Conservation (phyloP, 1,140 invertebrate genomes). For the Ooceraea biroi region DNA sequence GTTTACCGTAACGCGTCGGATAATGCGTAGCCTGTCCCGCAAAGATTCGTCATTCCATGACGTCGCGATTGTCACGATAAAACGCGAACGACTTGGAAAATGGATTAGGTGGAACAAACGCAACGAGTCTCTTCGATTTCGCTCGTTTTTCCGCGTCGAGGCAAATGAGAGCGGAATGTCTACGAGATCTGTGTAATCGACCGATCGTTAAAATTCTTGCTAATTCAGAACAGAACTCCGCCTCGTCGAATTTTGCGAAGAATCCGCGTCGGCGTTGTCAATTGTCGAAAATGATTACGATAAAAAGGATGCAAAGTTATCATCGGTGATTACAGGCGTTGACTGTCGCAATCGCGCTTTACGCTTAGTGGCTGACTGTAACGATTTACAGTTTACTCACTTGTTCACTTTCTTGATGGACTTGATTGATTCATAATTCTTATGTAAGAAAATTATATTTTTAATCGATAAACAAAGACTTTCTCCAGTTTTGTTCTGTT, state of each 20-base stretch:
- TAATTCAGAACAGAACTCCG: constrained; percentile 32
- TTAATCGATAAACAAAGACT: background rate
- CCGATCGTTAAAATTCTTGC: background rate
- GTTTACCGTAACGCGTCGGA: background rate
- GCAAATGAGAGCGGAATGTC: background rate
- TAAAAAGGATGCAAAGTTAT: constrained; percentile 12
- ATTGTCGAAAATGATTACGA: background rate
- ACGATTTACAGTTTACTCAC: no score
- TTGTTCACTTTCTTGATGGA: no score
- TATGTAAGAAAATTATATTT: constrained; percentile 32
- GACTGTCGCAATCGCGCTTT: background rate
- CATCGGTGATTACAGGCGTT: background rate
- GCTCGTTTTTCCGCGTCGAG: background rate
- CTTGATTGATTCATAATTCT: no score
- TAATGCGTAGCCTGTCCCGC: background rate
- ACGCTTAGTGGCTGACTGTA: background rate
- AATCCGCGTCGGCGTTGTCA: background rate
- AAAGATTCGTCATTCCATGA: background rate
- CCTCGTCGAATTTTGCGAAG: background rate
- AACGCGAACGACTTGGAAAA: background rate
- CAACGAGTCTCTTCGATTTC: background rate
- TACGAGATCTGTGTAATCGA: background rate
- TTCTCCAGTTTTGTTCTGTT: background rate
- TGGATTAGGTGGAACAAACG: background rate
- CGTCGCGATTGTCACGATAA: background rate